Percentiles rank a stretch among this genome's conserved stretches.
Evolutionary conservation across 2,888 invertebrate genomes (phyloP).

Genomic region (Drosophila neutralis): DNA sequence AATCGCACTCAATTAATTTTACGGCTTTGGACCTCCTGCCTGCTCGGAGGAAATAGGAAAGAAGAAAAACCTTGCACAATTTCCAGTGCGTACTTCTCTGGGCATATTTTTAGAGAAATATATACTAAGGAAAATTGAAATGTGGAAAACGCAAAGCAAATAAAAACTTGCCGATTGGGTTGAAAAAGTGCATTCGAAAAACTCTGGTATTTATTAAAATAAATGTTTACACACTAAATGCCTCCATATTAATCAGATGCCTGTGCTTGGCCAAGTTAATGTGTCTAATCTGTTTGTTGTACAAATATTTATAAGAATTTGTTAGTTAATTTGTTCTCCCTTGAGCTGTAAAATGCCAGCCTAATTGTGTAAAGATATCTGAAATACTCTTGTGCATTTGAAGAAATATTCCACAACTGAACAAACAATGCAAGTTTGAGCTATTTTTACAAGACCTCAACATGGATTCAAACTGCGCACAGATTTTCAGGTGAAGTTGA

Average conservation of each 20-base stretch:
- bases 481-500: conserved; percentile 17
- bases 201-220: neutral
- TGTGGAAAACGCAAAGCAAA: conserved; percentile 21
- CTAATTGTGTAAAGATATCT: neutral
- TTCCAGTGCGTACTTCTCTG: conserved; percentile 17
- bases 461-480: neutral
- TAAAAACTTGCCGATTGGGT: neutral
- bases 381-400: neutral
- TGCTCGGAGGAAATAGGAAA: neutral
- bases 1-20: conserved; percentile 74
- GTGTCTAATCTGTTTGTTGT: neutral
- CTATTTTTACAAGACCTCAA: conserved; percentile 7
- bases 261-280: neutral
- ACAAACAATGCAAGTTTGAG: conserved; percentile 15
- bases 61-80: conserved; percentile 50
- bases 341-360: neutral
- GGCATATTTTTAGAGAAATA: conserved; percentile 38
- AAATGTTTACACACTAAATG: neutral
- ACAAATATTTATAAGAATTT: conserved; percentile 4
- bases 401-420: conserved; percentile 14
- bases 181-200: neutral
- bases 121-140: conserved; percentile 36
- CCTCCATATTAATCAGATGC: neutral
- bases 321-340: neutral
- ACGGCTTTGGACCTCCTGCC: conserved; percentile 36